Evolutionary conservation across 2,888 invertebrate species (phyloP).

Genomic region (Galerucella pusilla): DNA sequence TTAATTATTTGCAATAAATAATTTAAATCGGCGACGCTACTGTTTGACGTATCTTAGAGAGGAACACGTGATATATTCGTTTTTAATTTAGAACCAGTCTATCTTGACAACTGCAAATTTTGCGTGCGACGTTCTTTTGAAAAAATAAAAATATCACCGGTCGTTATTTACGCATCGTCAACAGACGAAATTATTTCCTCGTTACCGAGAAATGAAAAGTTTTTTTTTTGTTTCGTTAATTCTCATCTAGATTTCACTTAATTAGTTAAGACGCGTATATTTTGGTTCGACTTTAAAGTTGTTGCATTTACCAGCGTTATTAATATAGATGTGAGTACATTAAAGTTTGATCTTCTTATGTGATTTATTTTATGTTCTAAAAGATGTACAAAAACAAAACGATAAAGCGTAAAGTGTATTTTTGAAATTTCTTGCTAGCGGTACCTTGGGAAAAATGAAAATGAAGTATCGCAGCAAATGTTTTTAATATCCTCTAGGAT

Average conservation of each 20-base stretch:
- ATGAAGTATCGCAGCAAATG: not conserved
- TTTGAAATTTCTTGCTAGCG: not conserved
- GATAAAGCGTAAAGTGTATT: not conserved
- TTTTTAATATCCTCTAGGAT: too few species aligned
- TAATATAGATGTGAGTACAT: conserved; percentile 22
- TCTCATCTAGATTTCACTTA: conserved; percentile 45
- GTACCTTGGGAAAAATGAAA: not conserved
- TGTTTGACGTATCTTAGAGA: not conserved
- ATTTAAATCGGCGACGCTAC: not conserved
- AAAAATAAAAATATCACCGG: conserved; percentile 25
- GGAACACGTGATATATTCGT: conserved; percentile 53
- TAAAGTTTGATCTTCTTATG: conserved; percentile 12
- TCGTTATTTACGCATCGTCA: conserved; percentile 57
- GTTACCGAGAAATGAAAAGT: conserved; percentile 55
- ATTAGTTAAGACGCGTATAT: conserved; percentile 55
- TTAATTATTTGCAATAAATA: not conserved
- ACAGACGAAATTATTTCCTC: conserved; percentile 59
- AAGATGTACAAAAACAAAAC: conserved; percentile 2
- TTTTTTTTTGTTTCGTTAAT: conserved; percentile 27
- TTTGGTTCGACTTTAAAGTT: conserved; percentile 49
- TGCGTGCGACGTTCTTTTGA: conserved; percentile 53
- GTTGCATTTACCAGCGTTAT: conserved; percentile 29
- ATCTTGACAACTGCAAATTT: conserved; percentile 63
- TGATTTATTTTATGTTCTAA: conserved; percentile 21
- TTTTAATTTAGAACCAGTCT: conserved; percentile 57